Percentiles rank a stretch among this genome's conserved stretches.
phyloP scores from a whole-genome alignment of 2,888 invertebrate genomes.

The Spodoptera exigua region DNA sequence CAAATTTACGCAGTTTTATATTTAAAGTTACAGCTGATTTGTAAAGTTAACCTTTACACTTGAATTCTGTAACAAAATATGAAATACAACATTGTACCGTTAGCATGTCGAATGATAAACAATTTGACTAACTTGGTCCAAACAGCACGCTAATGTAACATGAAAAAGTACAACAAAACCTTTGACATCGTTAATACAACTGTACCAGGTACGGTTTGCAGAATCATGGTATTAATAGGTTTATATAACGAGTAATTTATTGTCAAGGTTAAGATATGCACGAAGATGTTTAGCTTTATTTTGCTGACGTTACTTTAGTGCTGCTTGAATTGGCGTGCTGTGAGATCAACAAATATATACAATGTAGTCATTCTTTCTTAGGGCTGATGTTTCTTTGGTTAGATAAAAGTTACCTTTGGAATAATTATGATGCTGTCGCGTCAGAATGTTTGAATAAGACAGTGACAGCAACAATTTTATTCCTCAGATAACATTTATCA shows the following conservation, averaged over 20 bases:
- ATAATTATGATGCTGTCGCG: no score
- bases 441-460: no score
- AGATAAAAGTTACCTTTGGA: no score
- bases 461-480: no score
- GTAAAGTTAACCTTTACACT: no score
- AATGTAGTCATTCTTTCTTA: no score
- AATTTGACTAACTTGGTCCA: conserved; percentile 49
- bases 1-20: no score
- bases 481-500: no score
- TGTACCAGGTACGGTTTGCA: conserved; percentile 53
- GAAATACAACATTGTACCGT: conserved; percentile 13
- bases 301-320: conserved; percentile 34
- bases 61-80: conserved; percentile 6
- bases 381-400: no score
- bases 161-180: conserved; percentile 35
- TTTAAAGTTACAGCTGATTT: no score
- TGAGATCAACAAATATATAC: conserved; percentile 9
- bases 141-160: conserved; percentile 50
- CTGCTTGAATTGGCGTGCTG: conserved; percentile 18
- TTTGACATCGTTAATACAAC: conserved; percentile 44
- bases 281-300: conserved; percentile 49
- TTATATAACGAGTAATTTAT: conserved; percentile 50
- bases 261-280: conserved; percentile 54
- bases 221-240: conserved; percentile 49
- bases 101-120: conserved; percentile 42